Base-by-base conservation (phyloP, 1,140 invertebrate genomes). In the Chymomyza costata region DNA sequence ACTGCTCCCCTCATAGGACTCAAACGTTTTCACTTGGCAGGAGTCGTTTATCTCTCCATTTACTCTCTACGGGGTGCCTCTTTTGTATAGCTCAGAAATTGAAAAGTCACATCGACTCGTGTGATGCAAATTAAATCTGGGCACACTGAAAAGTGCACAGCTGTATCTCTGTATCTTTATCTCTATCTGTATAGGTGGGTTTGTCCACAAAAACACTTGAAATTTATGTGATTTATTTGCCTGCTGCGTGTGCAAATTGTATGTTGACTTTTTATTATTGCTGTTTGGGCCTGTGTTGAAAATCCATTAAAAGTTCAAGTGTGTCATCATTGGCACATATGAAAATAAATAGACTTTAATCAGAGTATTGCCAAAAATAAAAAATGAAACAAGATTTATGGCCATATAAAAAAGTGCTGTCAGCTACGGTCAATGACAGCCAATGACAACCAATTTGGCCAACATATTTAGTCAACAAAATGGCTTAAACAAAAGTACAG, bases 41-140 rank as follows among this genome's bases (percentile, higher is more conserved):
- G 38, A 28, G n/a, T 52, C 67, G 67, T 73, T 64, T 73, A 65
- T 78, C 80, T 78, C 80, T 78, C 71, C 80, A 80, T 67, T 62
- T 61, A 51, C n/a, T n/a, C n/a, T n/a, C n/a, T n/a, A n/a, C n/a
- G n/a, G n/a, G n/a, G n/a, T n/a, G n/a, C n/a, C n/a, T n/a, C n/a
- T n/a, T n/a, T n/a, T n/a, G n/a, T n/a, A n/a, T n/a, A n/a, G n/a
- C n/a, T n/a, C n/a, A n/a, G n/a, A n/a, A n/a, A n/a, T n/a, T n/a
- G n/a, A n/a, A n/a, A n/a, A n/a, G n/a, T n/a, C n/a, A n/a, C n/a
- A n/a, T n/a, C n/a, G n/a, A n/a, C n/a, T n/a, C 21, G 21, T 25
- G 3, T 25, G 21, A 5, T 3, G 21, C 21, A 25, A 25, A 8
- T 25, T 8, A 25, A 25, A n/a, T n/a, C n/a, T n/a, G 63, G 67